phyloP scores from a whole-genome alignment of 2,113 vertebrate genomes.

The Collichthys lucidus region DNA sequence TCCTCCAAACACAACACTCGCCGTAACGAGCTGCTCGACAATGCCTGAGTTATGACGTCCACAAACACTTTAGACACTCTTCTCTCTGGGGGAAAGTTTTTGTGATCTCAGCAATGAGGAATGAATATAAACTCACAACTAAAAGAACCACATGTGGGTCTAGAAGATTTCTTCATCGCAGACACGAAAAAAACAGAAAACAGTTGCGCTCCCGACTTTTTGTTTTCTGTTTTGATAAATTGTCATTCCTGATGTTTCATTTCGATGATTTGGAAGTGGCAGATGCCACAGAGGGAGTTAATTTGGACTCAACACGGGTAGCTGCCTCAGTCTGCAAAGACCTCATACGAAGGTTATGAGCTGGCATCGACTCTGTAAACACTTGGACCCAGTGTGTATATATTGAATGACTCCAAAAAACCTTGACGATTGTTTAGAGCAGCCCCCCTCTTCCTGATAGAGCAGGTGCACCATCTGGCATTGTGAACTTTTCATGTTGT shows the following conservation, averaged over 20 bases:
- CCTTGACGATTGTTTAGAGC: constrained; percentile 23
- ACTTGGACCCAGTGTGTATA: constrained; percentile 6
- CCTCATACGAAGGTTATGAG: constrained; percentile 35
- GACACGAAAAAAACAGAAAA: constrained; percentile 17
- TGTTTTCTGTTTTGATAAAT: constrained; percentile 18
- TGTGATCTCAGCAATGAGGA: constrained; percentile 68
- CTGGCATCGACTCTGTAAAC: constrained; percentile 44
- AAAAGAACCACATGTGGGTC: constrained; percentile 61
- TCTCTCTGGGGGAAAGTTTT: not conserved
- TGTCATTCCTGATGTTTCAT: not conserved
- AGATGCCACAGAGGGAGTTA: not conserved
- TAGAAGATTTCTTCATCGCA: constrained; percentile 41
- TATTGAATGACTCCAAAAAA: constrained; percentile 40
- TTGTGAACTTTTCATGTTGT: constrained; percentile 36
- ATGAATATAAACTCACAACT: constrained; percentile 65
- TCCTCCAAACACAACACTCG: not conserved
- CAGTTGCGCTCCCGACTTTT: not conserved
- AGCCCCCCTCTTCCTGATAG: constrained; percentile 1
- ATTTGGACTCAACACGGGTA: not conserved
- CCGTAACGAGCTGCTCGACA: not conserved
- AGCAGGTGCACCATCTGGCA: constrained; percentile 76
- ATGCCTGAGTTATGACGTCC: constrained; percentile 20
- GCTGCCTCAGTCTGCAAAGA: constrained; percentile 3
- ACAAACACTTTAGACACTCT: constrained; percentile 48
- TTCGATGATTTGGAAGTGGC: not conserved